Base-by-base conservation (phyloP, 2,797 vertebrate genomes). In the Benthosema pterotum region DNA sequence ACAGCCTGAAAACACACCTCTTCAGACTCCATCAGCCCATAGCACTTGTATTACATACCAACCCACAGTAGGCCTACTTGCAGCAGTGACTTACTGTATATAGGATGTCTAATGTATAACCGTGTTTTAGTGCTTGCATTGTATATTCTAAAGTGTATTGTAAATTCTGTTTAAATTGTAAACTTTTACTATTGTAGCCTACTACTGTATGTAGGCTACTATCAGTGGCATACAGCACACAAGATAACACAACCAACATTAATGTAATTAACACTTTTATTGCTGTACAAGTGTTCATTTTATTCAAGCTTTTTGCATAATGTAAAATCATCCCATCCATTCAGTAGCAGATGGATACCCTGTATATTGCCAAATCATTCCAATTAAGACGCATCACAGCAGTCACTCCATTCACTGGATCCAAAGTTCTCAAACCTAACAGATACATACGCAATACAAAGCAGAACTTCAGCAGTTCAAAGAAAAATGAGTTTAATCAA, bases 271-370 rank as follows among this genome's bases (percentile, higher is more conserved):
- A 67, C 58, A 16, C 77, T 84, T 85, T 83, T 83, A 81, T 85
- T 71, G 54, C 60, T 72, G 64, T 70, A 78, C 52, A 80, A 69
- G 67, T 78, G 79, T 67, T 77, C 65, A 70, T 78, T 78, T 72
- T 75, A 84, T 82, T 82, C 71, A 83, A 83, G 70, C 63, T 74
- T 84, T 84, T 87, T 86, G 85, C 85, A 88, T 85, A 80, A 81
- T 66, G 65, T 76, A 71, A 85, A 83, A 79, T 79, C 69, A 76
- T 67, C 67, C 63, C 15, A 0, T 77, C 59, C 57, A 71, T 71
- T 63, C 25, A 71, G 42, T 5, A 72, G 17, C 12, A 15, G 48
- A 77, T 54, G 53, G 54, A 76, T 65, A 80, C 79, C 76, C 80
- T 78, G 80, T 79, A 53, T 22, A 61, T 62, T 46, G 71, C 58